Base-by-base conservation (phyloP, 1,140 invertebrate genomes). In the Coenobita brevimanus region DNA sequence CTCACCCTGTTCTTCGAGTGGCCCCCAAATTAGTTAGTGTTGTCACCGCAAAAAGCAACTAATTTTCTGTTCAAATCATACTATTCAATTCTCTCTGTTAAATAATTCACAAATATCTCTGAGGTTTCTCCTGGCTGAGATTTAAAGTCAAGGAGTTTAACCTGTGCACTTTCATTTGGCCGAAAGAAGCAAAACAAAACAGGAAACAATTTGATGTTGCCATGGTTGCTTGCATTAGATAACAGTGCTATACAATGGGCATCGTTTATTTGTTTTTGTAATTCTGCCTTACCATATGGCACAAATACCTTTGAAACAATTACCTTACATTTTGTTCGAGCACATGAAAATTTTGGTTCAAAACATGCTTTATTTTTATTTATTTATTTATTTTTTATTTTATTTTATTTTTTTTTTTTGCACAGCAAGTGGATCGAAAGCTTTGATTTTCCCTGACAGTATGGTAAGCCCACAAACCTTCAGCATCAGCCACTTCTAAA, bases 171-270 rank as follows among this genome's bases (percentile, higher is more conserved):
- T 67, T 67, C 62, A 24, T 67, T 10, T 67, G 62, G 62, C 62
- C 30, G 6, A 67, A 67, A 67, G n/a, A 67, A 50, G 6, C 46
- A 8, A 50, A 50, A 8, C 17, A 50, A 50, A 50, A 50, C 46
- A 50, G 71, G 71, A 36, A 38, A 75, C 10, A 75, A 33, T 33
- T 75, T 38, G 13, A n/a, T 38, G 71, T 30, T 75, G 71, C 71
- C 71, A 75, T 75, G 71, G 71, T 75, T 33, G 36, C 71, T 75
- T 75, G 71, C 24, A 75, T 75, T 33, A 33, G 71, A 15, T 38
- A 75, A 75, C 33, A 75, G 33, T 75, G 71, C 36, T 36, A 75
- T 33, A 36, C 27, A 33, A 36, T 75, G 71, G 71, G 8, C 15
- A 38, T 75, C 36, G 6, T 75, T 75, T 36, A 75, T 33, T 75